phyloP scores from a whole-genome alignment of 2,888 invertebrate species.

The Hirtodrosophila histrioides region DNA sequence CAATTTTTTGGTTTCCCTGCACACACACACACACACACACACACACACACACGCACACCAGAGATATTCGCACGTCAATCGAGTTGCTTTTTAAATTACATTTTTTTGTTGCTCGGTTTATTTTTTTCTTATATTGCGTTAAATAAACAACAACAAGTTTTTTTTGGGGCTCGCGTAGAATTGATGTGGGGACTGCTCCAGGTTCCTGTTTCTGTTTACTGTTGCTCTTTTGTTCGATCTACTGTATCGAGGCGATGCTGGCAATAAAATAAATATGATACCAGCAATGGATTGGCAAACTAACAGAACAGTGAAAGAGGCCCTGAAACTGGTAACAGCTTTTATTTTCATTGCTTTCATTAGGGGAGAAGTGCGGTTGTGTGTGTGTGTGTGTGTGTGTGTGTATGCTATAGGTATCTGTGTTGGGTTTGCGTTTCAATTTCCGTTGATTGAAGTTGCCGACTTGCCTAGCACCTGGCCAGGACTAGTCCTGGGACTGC shows the following conservation, averaged over 20 bases:
- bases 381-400: no score
- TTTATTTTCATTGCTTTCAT: slow-evolving; percentile 51
- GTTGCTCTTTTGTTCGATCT: slow-evolving; percentile 20
- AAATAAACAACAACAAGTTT: slow-evolving; percentile 58
- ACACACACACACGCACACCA: slow-evolving; percentile 9
- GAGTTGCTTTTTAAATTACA: slow-evolving; percentile 70
- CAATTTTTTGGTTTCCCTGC: slow-evolving; percentile 55
- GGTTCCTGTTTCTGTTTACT: slow-evolving; percentile 22
- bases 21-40: slow-evolving; percentile 15
- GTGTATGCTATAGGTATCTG: slow-evolving; percentile 15
- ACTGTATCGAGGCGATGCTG: slow-evolving; percentile 14
- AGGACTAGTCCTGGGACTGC: not conserved
- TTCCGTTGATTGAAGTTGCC: slow-evolving; percentile 74
- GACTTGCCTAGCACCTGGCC: slow-evolving; percentile 50
- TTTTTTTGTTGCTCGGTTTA: slow-evolving; percentile 38
- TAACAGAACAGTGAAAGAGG: slow-evolving; percentile 18
- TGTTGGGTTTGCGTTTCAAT: slow-evolving; percentile 64
- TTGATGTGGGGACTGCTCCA: slow-evolving; percentile 25
- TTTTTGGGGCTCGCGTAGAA: slow-evolving; percentile 17
- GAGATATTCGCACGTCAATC: slow-evolving; percentile 61
- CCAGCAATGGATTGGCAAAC: slow-evolving; percentile 44
- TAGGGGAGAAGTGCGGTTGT: slow-evolving; percentile 6
- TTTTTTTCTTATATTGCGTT: slow-evolving; percentile 19
- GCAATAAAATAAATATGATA: slow-evolving; percentile 63
- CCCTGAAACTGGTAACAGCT: slow-evolving; percentile 23